Evolutionary conservation across 2,888 invertebrate species (phyloP).

Genomic region (Plagiodera versicolora): DNA sequence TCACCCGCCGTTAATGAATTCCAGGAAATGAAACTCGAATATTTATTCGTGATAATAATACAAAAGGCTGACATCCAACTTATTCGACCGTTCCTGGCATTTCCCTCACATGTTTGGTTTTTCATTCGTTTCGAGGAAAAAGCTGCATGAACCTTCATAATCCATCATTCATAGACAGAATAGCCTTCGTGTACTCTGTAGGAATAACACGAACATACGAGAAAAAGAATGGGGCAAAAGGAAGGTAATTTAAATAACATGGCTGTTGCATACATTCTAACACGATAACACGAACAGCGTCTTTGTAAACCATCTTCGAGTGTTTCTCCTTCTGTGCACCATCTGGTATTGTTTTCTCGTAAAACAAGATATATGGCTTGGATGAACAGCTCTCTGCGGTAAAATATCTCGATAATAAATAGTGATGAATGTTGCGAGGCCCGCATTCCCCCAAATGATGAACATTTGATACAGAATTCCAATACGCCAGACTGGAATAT

Average conservation of each 20-base stretch:
- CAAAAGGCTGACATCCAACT: not conserved
- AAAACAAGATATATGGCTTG: constrained; percentile 10
- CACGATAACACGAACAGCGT: constrained; percentile 1
- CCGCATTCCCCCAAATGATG: not conserved
- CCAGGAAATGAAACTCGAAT: not conserved
- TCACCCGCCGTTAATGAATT: not conserved
- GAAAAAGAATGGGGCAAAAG: not conserved
- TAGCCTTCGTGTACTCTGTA: not conserved
- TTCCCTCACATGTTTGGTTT: not conserved
- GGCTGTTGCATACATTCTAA: not conserved
- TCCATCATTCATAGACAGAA: constrained; percentile 1
- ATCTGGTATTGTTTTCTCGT: constrained; percentile 12
- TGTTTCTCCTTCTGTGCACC: not conserved
- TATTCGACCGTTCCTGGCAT: not conserved
- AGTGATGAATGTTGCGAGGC: constrained; percentile 10
- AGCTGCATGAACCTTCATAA: not conserved
- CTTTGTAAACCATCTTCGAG: not conserved
- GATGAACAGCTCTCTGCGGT: constrained; percentile 13
- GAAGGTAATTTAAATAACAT: not conserved
- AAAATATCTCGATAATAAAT: constrained; percentile 16
- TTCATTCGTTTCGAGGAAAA: not conserved
- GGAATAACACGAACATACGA: not conserved
- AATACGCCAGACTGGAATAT: not conserved
- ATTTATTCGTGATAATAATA: not conserved
- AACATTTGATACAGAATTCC: not conserved